Percentiles rank a stretch among this genome's conserved stretches.
These are phyloP conservation scores for Sycophila sp. DNA, from an alignment of 1,140 invertebrate genomes.

Conservation along the genomic window DNA sequence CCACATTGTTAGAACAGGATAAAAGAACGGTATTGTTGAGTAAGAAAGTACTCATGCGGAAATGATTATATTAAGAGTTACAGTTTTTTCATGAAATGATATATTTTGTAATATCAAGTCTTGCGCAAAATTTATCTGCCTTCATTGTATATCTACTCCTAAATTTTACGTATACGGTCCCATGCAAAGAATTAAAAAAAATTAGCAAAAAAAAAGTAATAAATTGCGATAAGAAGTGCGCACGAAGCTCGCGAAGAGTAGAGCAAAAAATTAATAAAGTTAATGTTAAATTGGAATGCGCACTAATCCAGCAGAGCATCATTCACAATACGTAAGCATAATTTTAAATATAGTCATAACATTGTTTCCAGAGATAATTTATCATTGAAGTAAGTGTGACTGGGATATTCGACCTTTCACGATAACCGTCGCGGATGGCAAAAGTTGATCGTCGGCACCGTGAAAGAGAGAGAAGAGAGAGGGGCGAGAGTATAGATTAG, in stretches of 20 bases:
- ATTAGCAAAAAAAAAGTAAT: neutral
- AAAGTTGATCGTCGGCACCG: too few relatives aligned
- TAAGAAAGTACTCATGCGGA: neutral
- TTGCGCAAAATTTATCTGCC: too few relatives aligned
- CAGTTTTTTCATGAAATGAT: neutral
- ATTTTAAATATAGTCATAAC: constrained; percentile 61
- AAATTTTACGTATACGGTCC: too few relatives aligned
- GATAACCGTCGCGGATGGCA: constrained; percentile 53
- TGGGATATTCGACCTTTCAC: constrained; percentile 62
- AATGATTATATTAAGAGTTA: neutral
- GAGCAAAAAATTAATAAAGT: neutral
- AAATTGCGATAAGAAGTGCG: neutral
- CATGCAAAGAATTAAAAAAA: neutral
- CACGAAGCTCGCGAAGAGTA: neutral
- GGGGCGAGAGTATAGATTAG: constrained; percentile 47
- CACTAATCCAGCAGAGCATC: constrained; percentile 47
- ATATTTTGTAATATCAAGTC: too few relatives aligned
- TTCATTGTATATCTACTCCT: too few relatives aligned
- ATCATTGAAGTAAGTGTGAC: constrained; percentile 57
- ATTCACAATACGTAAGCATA: constrained; percentile 47
- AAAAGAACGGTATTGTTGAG: too few relatives aligned
- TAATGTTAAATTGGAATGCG: constrained; percentile 13
- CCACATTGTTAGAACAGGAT: too few relatives aligned
- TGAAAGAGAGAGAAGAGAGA: neutral
- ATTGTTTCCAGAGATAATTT: constrained; percentile 60